A percentile compares a stretch with the other conserved stretches of the same genome.
Evolutionary conservation across 1,140 invertebrate species (phyloP).

Genomic region (Neodiprion lecontei): DNA sequence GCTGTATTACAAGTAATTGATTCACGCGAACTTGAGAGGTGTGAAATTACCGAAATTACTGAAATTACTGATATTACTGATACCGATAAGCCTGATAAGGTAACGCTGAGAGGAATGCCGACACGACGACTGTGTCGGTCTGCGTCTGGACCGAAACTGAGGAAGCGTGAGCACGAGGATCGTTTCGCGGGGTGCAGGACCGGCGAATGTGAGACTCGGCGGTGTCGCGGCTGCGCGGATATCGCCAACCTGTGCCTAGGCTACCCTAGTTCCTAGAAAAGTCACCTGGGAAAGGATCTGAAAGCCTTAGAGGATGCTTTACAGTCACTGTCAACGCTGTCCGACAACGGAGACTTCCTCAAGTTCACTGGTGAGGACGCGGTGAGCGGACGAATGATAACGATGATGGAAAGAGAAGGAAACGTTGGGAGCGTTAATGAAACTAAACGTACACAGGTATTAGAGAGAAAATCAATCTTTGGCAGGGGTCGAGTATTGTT

Average conservation of each 20-base stretch:
- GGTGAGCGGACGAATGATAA: no score
- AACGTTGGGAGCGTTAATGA: no score
- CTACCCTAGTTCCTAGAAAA: background rate
- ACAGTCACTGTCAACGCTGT: background rate
- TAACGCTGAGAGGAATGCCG: background rate
- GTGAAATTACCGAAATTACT: no score
- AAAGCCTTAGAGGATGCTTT: background rate
- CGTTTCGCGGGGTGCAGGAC: constrained; percentile 9
- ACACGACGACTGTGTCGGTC: constrained; percentile 13
- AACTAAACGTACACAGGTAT: no score
- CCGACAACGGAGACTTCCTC: constrained; percentile 18
- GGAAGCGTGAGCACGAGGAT: constrained; percentile 49
- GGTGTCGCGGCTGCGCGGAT: constrained; percentile 50
- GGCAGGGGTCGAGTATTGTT: no score
- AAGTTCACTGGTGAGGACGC: background rate
- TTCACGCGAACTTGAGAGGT: no score
- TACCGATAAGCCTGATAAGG: background rate
- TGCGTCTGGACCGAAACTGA: constrained; percentile 53
- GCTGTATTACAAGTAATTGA: no score
- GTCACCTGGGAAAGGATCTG: background rate
- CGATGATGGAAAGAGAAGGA: no score
- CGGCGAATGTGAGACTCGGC: background rate
- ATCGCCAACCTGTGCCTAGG: no score
- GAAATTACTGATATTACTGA: no score
- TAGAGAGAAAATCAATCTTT: no score